Evolutionary conservation across 2,113 vertebrate genomes (phyloP).

Genomic region (Gorsachius goisagi): DNA sequence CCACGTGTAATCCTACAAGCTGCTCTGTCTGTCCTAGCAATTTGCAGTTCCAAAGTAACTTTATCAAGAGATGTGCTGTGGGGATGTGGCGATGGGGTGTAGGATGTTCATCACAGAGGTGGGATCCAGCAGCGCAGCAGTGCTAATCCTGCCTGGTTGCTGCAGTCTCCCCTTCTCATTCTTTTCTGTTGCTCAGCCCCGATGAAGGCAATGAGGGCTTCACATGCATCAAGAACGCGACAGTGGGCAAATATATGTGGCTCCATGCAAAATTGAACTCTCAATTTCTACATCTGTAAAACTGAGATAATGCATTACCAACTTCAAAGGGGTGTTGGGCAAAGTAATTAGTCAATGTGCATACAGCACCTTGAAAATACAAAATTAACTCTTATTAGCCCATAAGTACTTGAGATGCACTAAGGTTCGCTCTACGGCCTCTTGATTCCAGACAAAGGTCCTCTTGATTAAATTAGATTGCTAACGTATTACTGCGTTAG

Average conservation of each 20-base stretch:
- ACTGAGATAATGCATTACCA: background rate
- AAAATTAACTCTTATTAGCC: slow-evolving; percentile 25
- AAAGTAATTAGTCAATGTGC: background rate
- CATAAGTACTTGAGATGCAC: background rate
- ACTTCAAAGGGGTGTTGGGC: background rate
- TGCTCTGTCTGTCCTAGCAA: background rate
- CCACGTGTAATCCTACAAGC: background rate
- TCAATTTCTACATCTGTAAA: background rate
- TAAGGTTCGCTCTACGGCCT: background rate
- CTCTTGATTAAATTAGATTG: slow-evolving; percentile 29
- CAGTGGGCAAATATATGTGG: background rate
- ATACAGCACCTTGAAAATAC: background rate
- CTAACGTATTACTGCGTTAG: background rate
- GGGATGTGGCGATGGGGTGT: background rate
- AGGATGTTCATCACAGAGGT: background rate
- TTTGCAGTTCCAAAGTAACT: background rate
- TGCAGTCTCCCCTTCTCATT: background rate
- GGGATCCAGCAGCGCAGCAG: background rate
- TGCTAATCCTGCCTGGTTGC: background rate
- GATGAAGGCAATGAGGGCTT: background rate
- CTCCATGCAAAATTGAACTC: background rate
- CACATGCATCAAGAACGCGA: background rate
- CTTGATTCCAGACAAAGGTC: slow-evolving; percentile 32
- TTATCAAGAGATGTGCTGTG: background rate
- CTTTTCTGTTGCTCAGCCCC: background rate